Base-by-base conservation (phyloP, 2,113 vertebrate genomes). In the Sinocyclocheilus anshuiensis region DNA sequence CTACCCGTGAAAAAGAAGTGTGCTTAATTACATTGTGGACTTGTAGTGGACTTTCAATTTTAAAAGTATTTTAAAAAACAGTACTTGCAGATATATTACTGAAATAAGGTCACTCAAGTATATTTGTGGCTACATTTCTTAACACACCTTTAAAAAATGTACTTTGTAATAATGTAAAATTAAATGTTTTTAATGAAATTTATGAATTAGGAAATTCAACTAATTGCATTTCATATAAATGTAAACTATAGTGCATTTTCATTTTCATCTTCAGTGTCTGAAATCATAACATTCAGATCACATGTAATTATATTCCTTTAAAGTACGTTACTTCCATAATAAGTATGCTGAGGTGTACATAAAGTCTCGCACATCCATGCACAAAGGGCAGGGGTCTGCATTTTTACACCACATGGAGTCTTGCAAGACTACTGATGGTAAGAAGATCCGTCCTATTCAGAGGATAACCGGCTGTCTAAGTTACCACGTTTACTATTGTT, bases 351-450 rank as follows among this genome's bases (percentile, higher is more conserved):
- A 39, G 1, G 29, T 36, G 6, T 39, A 1, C 81, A 88, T 88
- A 91, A 84, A 91, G 86, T 91, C 85, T 8, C 77, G 6, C 22
- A 16, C 77, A 39, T 80, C 12, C 75, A 77, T 1, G 22, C 10
- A 7, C 77, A 24, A 22, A 91, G 90, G 89, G 84, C 53, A 81
- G 71, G 29, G 83, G 53, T 77, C 36, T 78, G 10, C 8, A 55
- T 78, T 88, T 78, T 81, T 72, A 65, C 79, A 77, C 84, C 84
- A 82, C 63, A 63, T 85, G 83, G 74, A 79, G 29, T 50, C 84
- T 20, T 85, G 9, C 20, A 69, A 67, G 74, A 81, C n/a, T 42
- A 81, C 71, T 77, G 55, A 69, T 67, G 71, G 77, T 79, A 85
- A 88, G 26, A 77, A 7, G 78, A 85, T 77, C 87, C 33, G 39